These are phyloP conservation scores for Diaprepes abbreviatus DNA, from an alignment of 2,888 invertebrate species.

Conservation along the genomic window DNA sequence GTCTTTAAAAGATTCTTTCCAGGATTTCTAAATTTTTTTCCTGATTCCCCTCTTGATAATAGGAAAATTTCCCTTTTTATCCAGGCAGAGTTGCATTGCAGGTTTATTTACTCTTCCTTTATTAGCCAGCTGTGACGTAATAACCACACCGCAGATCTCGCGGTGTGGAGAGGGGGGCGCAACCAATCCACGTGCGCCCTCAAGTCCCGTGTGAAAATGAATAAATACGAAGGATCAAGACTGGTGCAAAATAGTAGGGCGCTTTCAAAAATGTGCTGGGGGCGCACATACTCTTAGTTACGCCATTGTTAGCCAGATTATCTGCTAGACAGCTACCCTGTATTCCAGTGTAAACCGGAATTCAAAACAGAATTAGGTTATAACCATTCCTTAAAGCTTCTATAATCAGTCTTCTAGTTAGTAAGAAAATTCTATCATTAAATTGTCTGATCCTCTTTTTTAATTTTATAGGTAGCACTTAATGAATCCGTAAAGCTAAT, in stretches of 20 bases:
- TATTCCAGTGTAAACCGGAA: background rate
- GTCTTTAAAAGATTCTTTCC: background rate
- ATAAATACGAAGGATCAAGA: too few species aligned
- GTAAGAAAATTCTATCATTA: background rate
- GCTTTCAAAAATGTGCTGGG: too few species aligned
- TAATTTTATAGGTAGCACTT: background rate
- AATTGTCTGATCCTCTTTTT: background rate
- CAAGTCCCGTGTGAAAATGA: too few species aligned
- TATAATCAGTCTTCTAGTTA: background rate
- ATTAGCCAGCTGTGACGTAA: too few species aligned
- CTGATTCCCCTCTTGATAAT: background rate
- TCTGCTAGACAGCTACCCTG: background rate
- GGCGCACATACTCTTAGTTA: too few species aligned
- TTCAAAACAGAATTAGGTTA: conserved; percentile 1
- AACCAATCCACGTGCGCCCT: too few species aligned
- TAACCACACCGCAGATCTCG: too few species aligned
- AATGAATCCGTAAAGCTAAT: background rate
- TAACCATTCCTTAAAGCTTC: background rate
- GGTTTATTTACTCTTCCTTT: background rate
- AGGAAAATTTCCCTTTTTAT: background rate
- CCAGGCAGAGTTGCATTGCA: too few species aligned
- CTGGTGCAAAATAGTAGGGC: too few species aligned
- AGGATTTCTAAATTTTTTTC: background rate
- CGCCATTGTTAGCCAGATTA: background rate
- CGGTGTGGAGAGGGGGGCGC: too few species aligned